These are phyloP conservation scores for Spilogale gracilis DNA, from an alignment of 2,113 vertebrate genomes.

Conservation along the genomic window DNA sequence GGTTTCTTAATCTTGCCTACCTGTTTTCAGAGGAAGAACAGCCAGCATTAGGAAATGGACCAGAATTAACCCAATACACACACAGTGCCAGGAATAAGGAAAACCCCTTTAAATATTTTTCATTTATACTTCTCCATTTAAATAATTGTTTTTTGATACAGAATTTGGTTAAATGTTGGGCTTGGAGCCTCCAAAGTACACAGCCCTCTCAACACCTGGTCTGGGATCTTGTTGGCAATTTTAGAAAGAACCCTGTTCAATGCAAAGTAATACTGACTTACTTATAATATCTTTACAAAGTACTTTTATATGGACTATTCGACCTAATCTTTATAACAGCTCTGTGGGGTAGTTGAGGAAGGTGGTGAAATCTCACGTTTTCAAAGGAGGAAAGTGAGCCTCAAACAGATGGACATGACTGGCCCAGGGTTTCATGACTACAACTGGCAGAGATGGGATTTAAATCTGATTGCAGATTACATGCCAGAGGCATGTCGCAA, in stretches of 20 bases:
- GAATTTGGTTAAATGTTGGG: not conserved
- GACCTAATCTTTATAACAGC: not conserved
- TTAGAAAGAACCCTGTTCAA: not conserved
- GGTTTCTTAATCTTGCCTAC: slow-evolving; percentile 11
- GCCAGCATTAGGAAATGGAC: not conserved
- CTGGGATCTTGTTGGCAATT: not conserved
- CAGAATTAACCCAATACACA: not conserved
- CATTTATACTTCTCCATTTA: not conserved
- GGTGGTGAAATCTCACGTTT: not conserved
- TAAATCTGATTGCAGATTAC: not conserved
- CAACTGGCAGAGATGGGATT: not conserved
- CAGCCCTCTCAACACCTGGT: not conserved
- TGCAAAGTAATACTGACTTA: not conserved
- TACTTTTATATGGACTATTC: not conserved
- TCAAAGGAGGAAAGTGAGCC: not conserved
- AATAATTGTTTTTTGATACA: not conserved
- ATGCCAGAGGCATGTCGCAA: not conserved
- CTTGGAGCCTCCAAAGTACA: not conserved
- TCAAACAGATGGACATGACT: not conserved
- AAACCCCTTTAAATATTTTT: not conserved
- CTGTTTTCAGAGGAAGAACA: slow-evolving; percentile 12
- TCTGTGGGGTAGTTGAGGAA: not conserved
- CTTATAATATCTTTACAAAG: not conserved
- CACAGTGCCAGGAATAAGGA: not conserved
- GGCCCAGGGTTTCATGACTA: not conserved